These are phyloP conservation scores for Dipodomys ordii DNA, from an alignment of 2,113 vertebrate species.

Conservation along the genomic window DNA sequence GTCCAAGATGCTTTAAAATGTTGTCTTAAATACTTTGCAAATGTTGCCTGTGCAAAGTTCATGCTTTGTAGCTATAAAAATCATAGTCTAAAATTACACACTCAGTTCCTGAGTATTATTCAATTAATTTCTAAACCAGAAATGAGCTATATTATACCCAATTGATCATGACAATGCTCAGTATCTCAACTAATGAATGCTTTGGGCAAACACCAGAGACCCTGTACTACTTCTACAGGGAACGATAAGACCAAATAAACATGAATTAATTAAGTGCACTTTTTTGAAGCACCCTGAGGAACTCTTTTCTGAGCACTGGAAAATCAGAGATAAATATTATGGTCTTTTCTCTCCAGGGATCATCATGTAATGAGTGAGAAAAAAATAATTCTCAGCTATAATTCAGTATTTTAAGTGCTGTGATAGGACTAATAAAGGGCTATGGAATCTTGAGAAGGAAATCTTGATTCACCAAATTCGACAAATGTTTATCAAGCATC, in stretches of 20 bases:
- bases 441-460: neutral
- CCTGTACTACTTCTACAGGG: conserved; percentile 35
- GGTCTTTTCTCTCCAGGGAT: neutral
- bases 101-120: conserved; percentile 2
- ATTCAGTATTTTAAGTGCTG: neutral
- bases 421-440: neutral
- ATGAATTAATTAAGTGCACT: neutral
- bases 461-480: neutral
- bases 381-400: conserved; percentile 38
- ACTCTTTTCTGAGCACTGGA: neutral
- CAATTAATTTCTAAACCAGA: conserved; percentile 40
- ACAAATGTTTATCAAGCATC: neutral
- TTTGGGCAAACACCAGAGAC: neutral
- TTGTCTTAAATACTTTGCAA: neutral
- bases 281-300: conserved; percentile 19
- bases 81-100: neutral
- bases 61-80: neutral
- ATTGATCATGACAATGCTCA: neutral
- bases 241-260: conserved; percentile 28
- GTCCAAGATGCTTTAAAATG: neutral
- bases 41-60: neutral
- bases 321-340: conserved; percentile 52
- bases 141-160: neutral
- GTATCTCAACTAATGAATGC: neutral
- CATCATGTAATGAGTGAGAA: neutral